These are phyloP conservation scores for Pangasianodon gigas DNA, from an alignment of 2,113 vertebrate genomes.

Conservation along the genomic window DNA sequence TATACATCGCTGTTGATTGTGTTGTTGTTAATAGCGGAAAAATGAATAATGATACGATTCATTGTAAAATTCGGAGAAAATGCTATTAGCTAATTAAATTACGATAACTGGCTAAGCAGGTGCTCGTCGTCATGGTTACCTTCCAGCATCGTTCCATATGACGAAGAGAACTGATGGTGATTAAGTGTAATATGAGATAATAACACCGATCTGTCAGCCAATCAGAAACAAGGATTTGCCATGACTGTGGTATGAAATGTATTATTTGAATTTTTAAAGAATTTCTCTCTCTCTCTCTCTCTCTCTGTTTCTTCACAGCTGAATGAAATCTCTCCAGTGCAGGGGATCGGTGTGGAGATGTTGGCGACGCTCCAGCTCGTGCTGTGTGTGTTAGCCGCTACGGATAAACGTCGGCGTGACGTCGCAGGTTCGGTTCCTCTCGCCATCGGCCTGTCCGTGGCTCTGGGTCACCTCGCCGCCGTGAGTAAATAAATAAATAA, in stretches of 20 bases:
- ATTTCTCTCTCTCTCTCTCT: not conserved
- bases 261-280: not conserved
- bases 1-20: too few species aligned
- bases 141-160: not conserved
- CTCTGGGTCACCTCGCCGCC: constrained; percentile 89
- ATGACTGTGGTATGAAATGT: not conserved
- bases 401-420: constrained; percentile 88
- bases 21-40: too few species aligned
- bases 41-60: not conserved
- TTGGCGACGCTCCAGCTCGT: constrained; percentile 94
- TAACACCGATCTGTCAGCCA: not conserved
- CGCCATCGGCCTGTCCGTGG: constrained; percentile 92
- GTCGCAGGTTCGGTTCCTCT: constrained; percentile 86
- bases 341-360: constrained; percentile 91
- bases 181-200: not conserved
- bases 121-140: not conserved
- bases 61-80: not conserved
- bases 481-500: constrained; percentile 66
- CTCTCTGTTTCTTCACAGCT: constrained; percentile 58
- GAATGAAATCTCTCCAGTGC: constrained; percentile 74
- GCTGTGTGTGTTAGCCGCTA: constrained; percentile 92
- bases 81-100: not conserved
- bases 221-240: not conserved
- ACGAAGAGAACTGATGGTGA: not conserved
- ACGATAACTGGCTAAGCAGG: not conserved